These are phyloP conservation scores for Cyprinella venusta DNA, from an alignment of 2,797 vertebrate genomes.

Conservation along the genomic window DNA sequence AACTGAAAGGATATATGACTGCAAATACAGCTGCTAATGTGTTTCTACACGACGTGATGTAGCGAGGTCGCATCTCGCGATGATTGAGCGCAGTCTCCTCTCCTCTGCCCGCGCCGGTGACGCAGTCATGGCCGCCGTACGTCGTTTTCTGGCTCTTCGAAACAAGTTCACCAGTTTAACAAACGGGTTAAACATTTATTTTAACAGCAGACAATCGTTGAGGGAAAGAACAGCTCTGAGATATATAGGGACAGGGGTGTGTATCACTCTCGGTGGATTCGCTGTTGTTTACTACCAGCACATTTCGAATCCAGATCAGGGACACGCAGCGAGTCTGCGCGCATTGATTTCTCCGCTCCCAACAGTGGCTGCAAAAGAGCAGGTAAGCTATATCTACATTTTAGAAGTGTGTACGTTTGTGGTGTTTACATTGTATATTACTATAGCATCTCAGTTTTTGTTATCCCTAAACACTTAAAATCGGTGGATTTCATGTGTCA, in stretches of 20 bases:
- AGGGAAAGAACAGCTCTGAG: conserved; percentile 35
- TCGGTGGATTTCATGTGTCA: neutral
- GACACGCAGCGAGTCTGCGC: neutral
- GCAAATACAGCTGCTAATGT: conserved; percentile 29
- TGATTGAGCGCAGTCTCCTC: conserved; percentile 54
- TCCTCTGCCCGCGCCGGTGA: conserved; percentile 40
- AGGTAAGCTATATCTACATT: conserved; percentile 38
- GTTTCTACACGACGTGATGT: conserved; percentile 1
- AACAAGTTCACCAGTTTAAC: conserved; percentile 47
- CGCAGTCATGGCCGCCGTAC: conserved; percentile 71
- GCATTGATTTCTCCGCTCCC: conserved; percentile 47
- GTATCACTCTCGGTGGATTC: conserved; percentile 49
- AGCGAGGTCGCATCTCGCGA: conserved; percentile 72
- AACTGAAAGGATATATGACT: neutral
- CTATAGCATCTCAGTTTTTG: neutral
- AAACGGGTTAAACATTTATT: conserved; percentile 40
- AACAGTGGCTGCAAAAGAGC: conserved; percentile 54
- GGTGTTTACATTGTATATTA: neutral
- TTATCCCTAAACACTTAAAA: neutral
- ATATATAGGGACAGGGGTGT: conserved; percentile 40
- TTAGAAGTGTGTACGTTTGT: neutral
- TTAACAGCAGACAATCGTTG: conserved; percentile 24
- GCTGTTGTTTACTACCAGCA: conserved; percentile 47
- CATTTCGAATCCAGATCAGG: neutral
- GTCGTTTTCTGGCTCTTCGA: conserved; percentile 65